Base-by-base conservation (phyloP, 2,797 vertebrate species). In the Platyrinchus mystaceus region DNA sequence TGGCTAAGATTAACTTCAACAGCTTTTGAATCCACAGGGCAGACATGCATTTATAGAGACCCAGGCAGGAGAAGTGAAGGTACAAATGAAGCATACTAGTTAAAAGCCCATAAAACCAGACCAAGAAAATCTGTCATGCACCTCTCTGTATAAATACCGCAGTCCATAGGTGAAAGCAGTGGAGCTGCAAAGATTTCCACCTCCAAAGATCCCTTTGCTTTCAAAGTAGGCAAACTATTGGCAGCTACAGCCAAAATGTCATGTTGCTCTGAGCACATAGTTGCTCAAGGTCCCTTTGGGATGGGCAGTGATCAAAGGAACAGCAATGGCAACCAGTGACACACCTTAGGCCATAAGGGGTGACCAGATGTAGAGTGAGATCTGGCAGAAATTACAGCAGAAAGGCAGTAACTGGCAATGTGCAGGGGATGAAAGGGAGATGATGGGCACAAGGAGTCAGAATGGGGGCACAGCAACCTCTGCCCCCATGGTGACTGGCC, bases 401-500 rank as follows among this genome's bases (percentile, higher is more conserved):
- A 75, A 88, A 52, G 26, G 32, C 12, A 56, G 49, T 19, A 43
- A 41, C 39, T 55, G 58, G n/a, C 34, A 32, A 60, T 0, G 0
- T 50, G 55, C 28, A 21, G 43, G 21, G 64, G 11, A 28, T n/a
- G 32, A 53, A 70, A 81, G 11, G 28, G 55, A 63, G 41, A 16
- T 1, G 1, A 9, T 17, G 46, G 63, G 30, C 3, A 7, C 59
- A 64, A 27, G 63, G 24, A 60, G 14, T 12, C 18, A 21, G 47
- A 62, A 73, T 49, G 3, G 27, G 16, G 43, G 14, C 55, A 37
- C 39, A 66, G 46, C 19, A 77, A 32, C 23, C 26, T 80, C n/a
- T 58, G 3, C 18, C 10, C 4, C 4, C 1, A 0, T 18, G 30
- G 60, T 1, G 3, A 62, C 18, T 1, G 4, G 46, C 17, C 83